Evolutionary conservation across 2,888 invertebrate genomes (phyloP).

Genomic region (Melieria picta): DNA sequence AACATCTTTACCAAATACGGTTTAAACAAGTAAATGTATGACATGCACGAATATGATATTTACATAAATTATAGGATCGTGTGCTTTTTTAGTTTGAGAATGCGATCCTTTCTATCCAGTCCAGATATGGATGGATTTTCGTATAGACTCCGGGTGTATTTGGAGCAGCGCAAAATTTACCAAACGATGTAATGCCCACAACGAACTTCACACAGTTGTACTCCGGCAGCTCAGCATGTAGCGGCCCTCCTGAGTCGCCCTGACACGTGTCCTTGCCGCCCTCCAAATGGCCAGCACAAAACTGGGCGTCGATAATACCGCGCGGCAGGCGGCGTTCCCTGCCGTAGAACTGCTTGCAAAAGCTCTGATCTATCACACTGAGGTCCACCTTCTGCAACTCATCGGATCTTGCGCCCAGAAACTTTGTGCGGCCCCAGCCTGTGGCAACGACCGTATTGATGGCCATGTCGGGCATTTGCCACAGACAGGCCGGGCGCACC

Average conservation of each 20-base stretch:
- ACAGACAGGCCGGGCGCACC: conserved; percentile 64
- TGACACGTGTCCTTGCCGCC: conserved; percentile 66
- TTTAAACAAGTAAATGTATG: too few relatives aligned
- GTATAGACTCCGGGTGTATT: conserved; percentile 61
- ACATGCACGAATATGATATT: too few relatives aligned
- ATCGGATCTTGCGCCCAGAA: conserved; percentile 58
- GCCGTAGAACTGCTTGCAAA: conserved; percentile 57
- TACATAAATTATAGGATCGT: too few relatives aligned
- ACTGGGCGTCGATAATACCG: conserved; percentile 63
- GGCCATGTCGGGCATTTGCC: conserved; percentile 57
- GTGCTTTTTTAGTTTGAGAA: conserved; percentile 39
- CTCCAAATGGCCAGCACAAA: conserved; percentile 65
- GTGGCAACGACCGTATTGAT: conserved; percentile 55
- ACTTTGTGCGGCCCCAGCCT: conserved; percentile 65
- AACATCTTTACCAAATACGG: too few relatives aligned
- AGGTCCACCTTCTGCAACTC: conserved; percentile 64
- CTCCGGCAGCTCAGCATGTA: conserved; percentile 58
- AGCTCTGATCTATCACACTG: conserved; percentile 54
- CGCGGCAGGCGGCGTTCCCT: conserved; percentile 58
- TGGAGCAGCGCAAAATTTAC: conserved; percentile 58
- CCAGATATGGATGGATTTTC: conserved; percentile 58
- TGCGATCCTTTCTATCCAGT: conserved; percentile 64
- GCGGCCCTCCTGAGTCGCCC: conserved; percentile 65
- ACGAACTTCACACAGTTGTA: conserved; percentile 63
- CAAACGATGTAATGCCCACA: conserved; percentile 65